phyloP scores from a whole-genome alignment of 2,888 invertebrate species.

The Xanthorhoe designata region DNA sequence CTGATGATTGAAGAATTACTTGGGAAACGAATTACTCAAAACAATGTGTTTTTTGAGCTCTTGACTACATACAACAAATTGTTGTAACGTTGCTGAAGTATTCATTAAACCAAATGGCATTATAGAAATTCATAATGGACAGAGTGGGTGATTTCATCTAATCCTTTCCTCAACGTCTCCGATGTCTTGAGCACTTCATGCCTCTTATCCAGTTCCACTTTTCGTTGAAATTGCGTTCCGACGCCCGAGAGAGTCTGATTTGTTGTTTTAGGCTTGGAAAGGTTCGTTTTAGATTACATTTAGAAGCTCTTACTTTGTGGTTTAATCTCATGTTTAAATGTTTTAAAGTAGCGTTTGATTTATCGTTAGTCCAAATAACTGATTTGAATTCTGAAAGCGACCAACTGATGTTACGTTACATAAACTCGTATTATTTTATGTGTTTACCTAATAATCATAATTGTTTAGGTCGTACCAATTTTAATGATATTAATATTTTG shows the following conservation, averaged over 20 bases:
- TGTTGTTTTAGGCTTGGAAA: constrained; percentile 47
- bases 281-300: constrained; percentile 40
- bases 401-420: no score
- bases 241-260: constrained; percentile 36
- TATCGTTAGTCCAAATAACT: constrained; percentile 3
- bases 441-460: not conserved
- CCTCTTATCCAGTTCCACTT: constrained; percentile 30
- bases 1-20: not conserved
- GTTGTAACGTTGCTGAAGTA: not conserved
- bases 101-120: constrained; percentile 15
- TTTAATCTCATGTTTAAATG: constrained; percentile 27
- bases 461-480: not conserved
- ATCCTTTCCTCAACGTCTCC: constrained; percentile 27
- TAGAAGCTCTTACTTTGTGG: constrained; percentile 36
- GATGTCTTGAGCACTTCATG: constrained; percentile 31
- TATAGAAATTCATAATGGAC: constrained; percentile 14
- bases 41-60: not conserved
- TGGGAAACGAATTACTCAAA: not conserved
- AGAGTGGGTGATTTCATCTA: constrained; percentile 20
- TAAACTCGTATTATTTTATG: not conserved
- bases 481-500: not conserved
- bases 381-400: not conserved
- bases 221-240: constrained; percentile 31
- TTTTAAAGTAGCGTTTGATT: constrained; percentile 17
- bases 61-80: not conserved